A percentile compares a stretch with the other conserved stretches of the same genome.
These are phyloP conservation scores for Pristis pectinata DNA, from an alignment of 2,797 vertebrate genomes.

Conservation along the genomic window DNA sequence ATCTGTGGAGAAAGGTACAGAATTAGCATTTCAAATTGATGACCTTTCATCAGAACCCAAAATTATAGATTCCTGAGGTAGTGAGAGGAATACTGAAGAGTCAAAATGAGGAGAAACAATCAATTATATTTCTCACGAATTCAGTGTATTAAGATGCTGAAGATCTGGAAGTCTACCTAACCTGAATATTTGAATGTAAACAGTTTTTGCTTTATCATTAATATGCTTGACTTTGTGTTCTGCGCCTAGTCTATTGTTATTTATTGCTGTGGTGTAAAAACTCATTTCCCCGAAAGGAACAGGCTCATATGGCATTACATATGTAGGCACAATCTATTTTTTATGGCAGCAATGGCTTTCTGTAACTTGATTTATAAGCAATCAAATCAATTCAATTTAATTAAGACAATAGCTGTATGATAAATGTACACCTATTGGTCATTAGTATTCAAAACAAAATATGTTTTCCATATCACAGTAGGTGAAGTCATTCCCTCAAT, in stretches of 20 bases:
- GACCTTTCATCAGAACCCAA: neutral
- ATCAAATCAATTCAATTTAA: slow-evolving; percentile 66
- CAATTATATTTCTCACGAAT: neutral
- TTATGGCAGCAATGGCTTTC: slow-evolving; percentile 65
- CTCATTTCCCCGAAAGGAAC: slow-evolving; percentile 27
- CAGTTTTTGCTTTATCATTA: slow-evolving; percentile 22
- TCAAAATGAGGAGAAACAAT: neutral
- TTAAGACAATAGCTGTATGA: slow-evolving; percentile 65
- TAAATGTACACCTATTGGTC: slow-evolving; percentile 68
- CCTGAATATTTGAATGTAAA: slow-evolving; percentile 17
- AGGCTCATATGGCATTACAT: slow-evolving; percentile 37
- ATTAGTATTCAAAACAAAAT: slow-evolving; percentile 69
- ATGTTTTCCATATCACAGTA: slow-evolving; percentile 59
- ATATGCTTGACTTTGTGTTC: slow-evolving; percentile 23
- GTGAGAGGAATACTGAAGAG: neutral
- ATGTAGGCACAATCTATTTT: slow-evolving; percentile 55
- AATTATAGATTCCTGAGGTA: neutral
- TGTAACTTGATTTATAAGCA: slow-evolving; percentile 67
- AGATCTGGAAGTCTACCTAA: slow-evolving; percentile 3
- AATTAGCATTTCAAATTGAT: neutral
- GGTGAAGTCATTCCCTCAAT: slow-evolving; percentile 62
- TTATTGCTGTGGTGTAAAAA: slow-evolving; percentile 37
- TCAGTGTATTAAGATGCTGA: neutral
- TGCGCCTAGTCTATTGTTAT: slow-evolving; percentile 36
- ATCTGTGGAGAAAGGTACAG: neutral